Base-by-base conservation (phyloP, 2,888 invertebrate genomes). In the Platerodrilus igneus region DNA sequence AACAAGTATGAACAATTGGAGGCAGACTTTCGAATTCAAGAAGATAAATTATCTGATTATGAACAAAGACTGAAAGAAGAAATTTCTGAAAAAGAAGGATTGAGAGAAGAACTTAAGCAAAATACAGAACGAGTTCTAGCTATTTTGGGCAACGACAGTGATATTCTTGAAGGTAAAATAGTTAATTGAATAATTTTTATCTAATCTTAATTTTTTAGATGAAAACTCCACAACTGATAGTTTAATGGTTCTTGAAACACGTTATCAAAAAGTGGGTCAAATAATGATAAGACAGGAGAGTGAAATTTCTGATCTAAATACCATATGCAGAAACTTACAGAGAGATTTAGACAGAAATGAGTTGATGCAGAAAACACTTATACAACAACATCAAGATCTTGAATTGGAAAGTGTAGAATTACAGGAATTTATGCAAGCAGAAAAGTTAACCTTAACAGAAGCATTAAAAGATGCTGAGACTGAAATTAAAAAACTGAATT, bases 371-470 rank as follows among this genome's bases (percentile, higher is more conserved):
- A 80, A 82, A 36, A 67, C 75, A 8, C 67, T 88, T 27, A 69
- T 84, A 37, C 81, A 83, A 48, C 83, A 89, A 50, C 81, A 88
- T 49, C 76, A 81, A 42, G 86, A 86, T 56, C 74, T 83, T 14
- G 89, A 91, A 64, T 77, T 76, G 11, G 91, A 91, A 63, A 81
- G 86, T 16, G 74, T 76, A 2, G 91, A 92, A 67, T 74, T 91
- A 70, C 87, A 89, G 62, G 90, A 91, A 60, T 92, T 92, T 64
- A 74, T 91, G 47, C 86, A 88, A 55, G 84, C 86, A 6, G 91
- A 92, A 68, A 90, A 90, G 56, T 76, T 79, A 3, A 82, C 87
- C 5, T 73, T 91, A 52, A 76, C 79, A 13, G 89, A 90, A 59
- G 83, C 88, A 1, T 71, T 91, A 25, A 78, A 80, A 22, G 91